Evolutionary conservation across 2,797 vertebrate species (phyloP).

Genomic region (Adelosebastes latens): DNA sequence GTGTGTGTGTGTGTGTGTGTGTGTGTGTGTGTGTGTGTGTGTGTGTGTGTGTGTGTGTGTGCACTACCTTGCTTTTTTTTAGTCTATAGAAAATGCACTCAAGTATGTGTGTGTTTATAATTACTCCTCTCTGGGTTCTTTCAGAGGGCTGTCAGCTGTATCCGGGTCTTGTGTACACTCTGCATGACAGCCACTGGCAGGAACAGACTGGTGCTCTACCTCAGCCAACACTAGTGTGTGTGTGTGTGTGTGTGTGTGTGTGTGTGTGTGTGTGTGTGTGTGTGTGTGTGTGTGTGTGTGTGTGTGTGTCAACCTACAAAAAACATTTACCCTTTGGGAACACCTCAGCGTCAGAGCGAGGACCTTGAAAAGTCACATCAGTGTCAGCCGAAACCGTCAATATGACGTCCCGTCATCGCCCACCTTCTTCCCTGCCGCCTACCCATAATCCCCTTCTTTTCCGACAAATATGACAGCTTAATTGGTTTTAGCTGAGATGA

Average conservation of each 20-base stretch:
- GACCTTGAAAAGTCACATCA: constrained; percentile 24
- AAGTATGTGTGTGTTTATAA: constrained; percentile 47
- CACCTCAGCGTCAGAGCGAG: not conserved
- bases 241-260: constrained; percentile 15
- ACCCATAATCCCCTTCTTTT: constrained; percentile 29
- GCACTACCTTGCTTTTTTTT: not conserved
- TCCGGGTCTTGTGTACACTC: constrained; percentile 34
- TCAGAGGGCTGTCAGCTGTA: constrained; percentile 47
- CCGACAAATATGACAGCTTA: constrained; percentile 26
- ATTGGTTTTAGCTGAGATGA: constrained; percentile 39
- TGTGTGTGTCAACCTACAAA: not conserved
- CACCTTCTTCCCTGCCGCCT: not conserved
- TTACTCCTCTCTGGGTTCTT: constrained; percentile 41
- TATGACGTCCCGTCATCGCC: not conserved
- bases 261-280: not conserved
- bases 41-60: constrained; percentile 1
- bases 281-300: not conserved
- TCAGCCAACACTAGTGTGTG: constrained; percentile 23
- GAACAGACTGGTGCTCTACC: constrained; percentile 11
- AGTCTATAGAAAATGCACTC: constrained; percentile 2
- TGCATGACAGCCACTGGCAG: constrained; percentile 43
- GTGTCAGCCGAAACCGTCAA: not conserved
- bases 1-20: constrained; percentile 15
- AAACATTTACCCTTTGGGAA: constrained; percentile 14
- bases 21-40: constrained; percentile 11